Evolutionary conservation across 2,888 invertebrate genomes (phyloP), one percentile per base, ranked within the genome.

Genomic region (Cephus pulcher): DNA sequence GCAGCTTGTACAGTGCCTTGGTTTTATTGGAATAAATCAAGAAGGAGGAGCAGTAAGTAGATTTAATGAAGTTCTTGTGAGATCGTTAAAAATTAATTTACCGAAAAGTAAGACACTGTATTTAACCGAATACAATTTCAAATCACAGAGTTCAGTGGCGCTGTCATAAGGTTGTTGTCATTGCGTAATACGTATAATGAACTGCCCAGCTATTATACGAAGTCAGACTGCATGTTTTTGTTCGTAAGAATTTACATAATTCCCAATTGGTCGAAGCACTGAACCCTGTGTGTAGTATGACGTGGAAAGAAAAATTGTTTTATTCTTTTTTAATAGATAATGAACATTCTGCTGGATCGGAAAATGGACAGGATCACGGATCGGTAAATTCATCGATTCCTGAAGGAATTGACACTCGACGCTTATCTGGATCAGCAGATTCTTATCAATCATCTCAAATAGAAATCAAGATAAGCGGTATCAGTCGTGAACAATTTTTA

Each of bases 1-100:
- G 79, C 76, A n/a, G 81, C 80, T 33, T 86, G 82, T 40, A 30
- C 83, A 3, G 79, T 80, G 4, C 82, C 84, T 11, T 79, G 81
- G 78, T 82, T 82, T 70, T 81, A 78, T 68, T 76, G 79, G 30
- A 81, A 81, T 23, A 56, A 56, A 56, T 56, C 23, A 1, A 23
- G 23, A 23, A 56, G 9, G 9, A 56, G 56, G 23, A 56, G 23
- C 56, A 56, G 56, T 56, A 23, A 56, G 56, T 56, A 9, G 23
- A 56, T 23, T 23, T 2, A 56, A 56, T 23, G 9, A 56, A 56
- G 3, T 23, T 56, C 2, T 56, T 6, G 1, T 56, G 23, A 56
- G 2, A 56, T 56, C 9, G 9, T 56, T 40, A 56, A 56, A 56
- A 23, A 23, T 56, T 56, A 56, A 56, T 56, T 23, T 23, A 23